Evolutionary conservation across 64 coral and sea anemone species (phyloP), one percentile per base, ranked within the genome.

Genomic region (Stylophora pistillata): DNA sequence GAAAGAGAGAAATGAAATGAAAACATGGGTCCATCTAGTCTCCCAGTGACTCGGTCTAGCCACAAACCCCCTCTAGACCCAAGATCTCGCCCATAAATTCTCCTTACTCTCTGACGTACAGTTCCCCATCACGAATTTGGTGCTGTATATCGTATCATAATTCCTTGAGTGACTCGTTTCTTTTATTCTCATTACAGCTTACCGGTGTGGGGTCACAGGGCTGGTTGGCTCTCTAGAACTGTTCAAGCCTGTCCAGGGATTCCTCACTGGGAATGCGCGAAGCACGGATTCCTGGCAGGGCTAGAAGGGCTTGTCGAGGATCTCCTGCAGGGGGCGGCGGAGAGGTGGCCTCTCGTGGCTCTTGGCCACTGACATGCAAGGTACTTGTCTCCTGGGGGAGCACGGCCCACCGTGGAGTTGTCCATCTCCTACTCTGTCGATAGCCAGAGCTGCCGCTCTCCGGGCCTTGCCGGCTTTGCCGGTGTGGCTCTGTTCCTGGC

Each of bases 191-290:
- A 79, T 58, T 29, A 10, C 54, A 79, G 55, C 76, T 60, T 58
- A 79, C 76, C 76, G 18, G n/a, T 7, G 57, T 15, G 17, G 78
- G 56, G 58, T 77, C 41, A 18, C 78, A 80, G 27, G 56, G 78
- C 56, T 58, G 76, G 27, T 79, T 58, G 9, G 56, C 27, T 11
- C 53, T 9, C 0, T 58, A 27, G 27, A 79, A 79, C 55, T 79
- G 76, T 79, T 58, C 55, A 2, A 79, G 76, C 55, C 76, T 58
- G 23, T 58, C 16, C 1, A 79, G 76, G 0, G 55, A 58, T 23
- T 27, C 76, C 15, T 79, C 10, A 4, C 27, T 58, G 20, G 76
- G 53, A 28, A 79, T 58, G 59, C 59, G 59, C 9, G 55, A 58
- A 0, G 26, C 55, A 15, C 17, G 10, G 15, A 79, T 79, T 2